phyloP scores from a whole-genome alignment of 2,888 invertebrate species.

The Cephus sareptanus region DNA sequence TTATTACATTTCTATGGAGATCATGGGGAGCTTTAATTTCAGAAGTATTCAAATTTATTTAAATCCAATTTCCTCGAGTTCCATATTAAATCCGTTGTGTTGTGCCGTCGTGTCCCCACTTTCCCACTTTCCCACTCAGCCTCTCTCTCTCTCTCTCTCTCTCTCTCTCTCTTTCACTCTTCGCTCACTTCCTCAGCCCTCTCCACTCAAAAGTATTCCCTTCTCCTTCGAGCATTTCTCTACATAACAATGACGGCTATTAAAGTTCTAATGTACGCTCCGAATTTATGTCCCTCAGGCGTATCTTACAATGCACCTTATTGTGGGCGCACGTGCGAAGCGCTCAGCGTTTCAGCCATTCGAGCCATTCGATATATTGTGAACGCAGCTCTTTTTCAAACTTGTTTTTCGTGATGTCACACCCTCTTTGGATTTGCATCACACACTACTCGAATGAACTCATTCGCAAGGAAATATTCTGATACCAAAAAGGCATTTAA shows the following conservation, averaged over 20 bases:
- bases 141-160: slow-evolving; percentile 25
- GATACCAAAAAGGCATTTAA: neutral
- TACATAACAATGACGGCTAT: slow-evolving; percentile 28
- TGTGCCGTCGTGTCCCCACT: slow-evolving; percentile 41
- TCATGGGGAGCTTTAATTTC: slow-evolving; percentile 60
- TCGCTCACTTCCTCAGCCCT: neutral
- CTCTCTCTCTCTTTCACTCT: slow-evolving; percentile 1
- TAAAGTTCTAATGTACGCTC: slow-evolving; percentile 19
- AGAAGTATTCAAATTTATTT: slow-evolving; percentile 63
- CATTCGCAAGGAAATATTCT: slow-evolving; percentile 2
- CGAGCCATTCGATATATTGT: neutral
- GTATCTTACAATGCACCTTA: neutral
- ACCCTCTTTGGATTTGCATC: slow-evolving; percentile 2
- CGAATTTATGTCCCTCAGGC: neutral
- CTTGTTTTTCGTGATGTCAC: neutral
- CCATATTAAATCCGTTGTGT: slow-evolving; percentile 58
- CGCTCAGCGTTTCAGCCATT: neutral
- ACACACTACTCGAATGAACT: neutral
- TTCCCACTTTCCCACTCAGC: slow-evolving; percentile 28
- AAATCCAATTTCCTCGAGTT: slow-evolving; percentile 60
- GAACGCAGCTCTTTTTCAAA: neutral
- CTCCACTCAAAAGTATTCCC: slow-evolving; percentile 11
- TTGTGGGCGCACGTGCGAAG: neutral
- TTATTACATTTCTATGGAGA: slow-evolving; percentile 61
- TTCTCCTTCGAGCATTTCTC: slow-evolving; percentile 14